Evolutionary conservation across 2,888 invertebrate species (phyloP), one percentile per base, ranked within the genome.

Genomic region (Leucania comma): DNA sequence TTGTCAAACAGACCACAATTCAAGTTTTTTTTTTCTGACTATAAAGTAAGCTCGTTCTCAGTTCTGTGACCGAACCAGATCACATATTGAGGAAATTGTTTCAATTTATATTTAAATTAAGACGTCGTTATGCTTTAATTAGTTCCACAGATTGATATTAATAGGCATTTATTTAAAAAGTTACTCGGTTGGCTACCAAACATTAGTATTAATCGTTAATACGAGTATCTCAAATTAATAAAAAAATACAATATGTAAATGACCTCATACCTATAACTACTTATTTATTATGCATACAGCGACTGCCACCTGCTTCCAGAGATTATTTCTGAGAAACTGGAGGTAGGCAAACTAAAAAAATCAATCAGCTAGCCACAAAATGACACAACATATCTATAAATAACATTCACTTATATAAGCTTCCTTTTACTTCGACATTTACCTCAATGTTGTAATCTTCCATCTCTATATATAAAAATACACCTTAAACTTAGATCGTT

Each of bases 241-340:
- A 24, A 48, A n/a, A 48, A 70, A 75, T 53, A 46, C 20, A 12
- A 32, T 57, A 77, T 56, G 38, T 60, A 42, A 77, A 59, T 70
- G 35, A 29, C 20, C 29, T 24, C 12, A 53, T 10, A 38, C 26
- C 66, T 14, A 54, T 29, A 68, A 12, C 38, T 14, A 42, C 42
- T 42, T 17, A 42, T 42, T 61, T 35, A 71, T 24, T 78, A 70
- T 64, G 50, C 50, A 48, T n/a, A 17, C 22, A 14, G 3, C 20
- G 38, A 32, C 48, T 60, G 32, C 42, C 69, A 81, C 42, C 64
- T 77, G 73, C 63, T 59, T 62, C n/a, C 22, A 38, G 46, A 50
- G 14, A 26, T 14, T n/a, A 56, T 65, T 80, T 82, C 83, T 66
- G 2, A 70, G 75, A 78, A 78, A 61, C 26, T 10, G 42, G n/a